Evolutionary conservation across 2,797 vertebrate genomes (phyloP).

Genomic region (Hybognathus amarus): DNA sequence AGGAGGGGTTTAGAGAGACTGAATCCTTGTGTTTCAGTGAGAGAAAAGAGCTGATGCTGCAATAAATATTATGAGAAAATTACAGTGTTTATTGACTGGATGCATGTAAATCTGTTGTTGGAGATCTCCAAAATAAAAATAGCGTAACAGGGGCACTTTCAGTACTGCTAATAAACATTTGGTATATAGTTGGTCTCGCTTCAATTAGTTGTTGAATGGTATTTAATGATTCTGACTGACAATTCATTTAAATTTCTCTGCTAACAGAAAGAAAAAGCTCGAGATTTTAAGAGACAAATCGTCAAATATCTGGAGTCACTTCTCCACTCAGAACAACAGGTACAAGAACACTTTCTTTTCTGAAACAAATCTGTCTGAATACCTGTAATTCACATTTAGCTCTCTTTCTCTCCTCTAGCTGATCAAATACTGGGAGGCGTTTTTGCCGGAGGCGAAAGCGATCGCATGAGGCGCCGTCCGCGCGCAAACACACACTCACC

Average conservation of each 20-base stretch:
- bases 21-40: no score
- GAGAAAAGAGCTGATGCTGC: no score
- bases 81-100: no score
- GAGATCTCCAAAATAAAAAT: no score
- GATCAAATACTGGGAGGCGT: conserved; percentile 98
- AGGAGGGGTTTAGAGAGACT: no score
- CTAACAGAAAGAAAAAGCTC: conserved; percentile 91
- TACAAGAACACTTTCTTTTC: conserved; percentile 58
- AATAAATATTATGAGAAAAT: no score
- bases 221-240: neutral
- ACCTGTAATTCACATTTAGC: neutral
- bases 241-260: conserved; percentile 7
- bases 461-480: conserved; percentile 83
- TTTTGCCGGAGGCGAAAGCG: conserved; percentile 97
- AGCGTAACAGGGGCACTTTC: no score
- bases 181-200: no score
- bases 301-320: conserved; percentile 90
- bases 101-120: no score
- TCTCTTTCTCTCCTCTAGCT: conserved; percentile 75
- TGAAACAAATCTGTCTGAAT: neutral
- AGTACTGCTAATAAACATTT: no score
- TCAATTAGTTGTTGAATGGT: no score
- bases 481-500: conserved; percentile 15
- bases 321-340: conserved; percentile 93
- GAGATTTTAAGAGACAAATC: conserved; percentile 90